A percentile compares a stretch with the other conserved stretches of the same genome.
Evolutionary conservation across 2,797 vertebrate genomes (phyloP).

Genomic region (Onychomys leucogaster): DNA sequence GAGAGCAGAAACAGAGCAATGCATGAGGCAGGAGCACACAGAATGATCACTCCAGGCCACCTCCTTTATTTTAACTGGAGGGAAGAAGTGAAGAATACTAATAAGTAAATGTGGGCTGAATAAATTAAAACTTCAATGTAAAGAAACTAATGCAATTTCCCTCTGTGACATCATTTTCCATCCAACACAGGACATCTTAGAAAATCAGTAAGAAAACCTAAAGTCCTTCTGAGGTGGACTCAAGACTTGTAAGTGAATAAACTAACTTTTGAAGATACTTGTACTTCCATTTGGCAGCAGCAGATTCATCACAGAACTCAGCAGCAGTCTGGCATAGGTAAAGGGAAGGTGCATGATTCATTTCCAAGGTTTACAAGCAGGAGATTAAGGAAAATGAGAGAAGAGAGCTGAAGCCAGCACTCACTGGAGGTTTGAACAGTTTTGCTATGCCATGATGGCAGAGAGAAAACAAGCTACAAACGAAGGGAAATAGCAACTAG

Average conservation of each 20-base stretch:
- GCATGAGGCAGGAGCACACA: background rate
- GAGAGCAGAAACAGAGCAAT: background rate
- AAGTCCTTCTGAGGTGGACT: background rate
- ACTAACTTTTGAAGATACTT: background rate
- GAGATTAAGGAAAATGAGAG: background rate
- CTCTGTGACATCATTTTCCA: background rate
- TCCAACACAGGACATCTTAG: background rate
- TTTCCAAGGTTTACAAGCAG: background rate
- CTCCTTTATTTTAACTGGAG: background rate
- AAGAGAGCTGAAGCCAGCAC: background rate
- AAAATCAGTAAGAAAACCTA: background rate
- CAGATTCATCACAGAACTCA: background rate
- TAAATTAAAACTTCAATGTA: background rate
- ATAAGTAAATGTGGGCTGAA: background rate
- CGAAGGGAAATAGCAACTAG: background rate
- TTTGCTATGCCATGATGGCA: background rate
- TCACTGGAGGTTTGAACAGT: background rate
- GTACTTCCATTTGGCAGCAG: background rate
- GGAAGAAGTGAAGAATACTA: background rate
- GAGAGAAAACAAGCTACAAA: background rate
- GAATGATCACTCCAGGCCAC: background rate
- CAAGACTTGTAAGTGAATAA: background rate
- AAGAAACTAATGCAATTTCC: background rate
- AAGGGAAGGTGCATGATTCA: background rate
- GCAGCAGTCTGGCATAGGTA: background rate